Conservation (phyloP, 2,888 invertebrate genomes). For the Catocala nupta region DNA sequence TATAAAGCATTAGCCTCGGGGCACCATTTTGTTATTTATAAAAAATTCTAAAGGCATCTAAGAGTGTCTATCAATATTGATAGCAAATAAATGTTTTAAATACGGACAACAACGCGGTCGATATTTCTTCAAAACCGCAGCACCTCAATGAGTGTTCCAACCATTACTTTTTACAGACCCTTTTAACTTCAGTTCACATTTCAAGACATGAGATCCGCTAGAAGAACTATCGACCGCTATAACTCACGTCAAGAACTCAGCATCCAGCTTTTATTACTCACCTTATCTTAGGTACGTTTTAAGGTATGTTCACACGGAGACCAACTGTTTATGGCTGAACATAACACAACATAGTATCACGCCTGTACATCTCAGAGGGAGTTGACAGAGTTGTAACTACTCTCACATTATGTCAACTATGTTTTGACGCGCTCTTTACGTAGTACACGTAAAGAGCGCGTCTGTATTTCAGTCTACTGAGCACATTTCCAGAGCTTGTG, state of each 20-base stretch:
- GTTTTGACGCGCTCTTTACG: no score
- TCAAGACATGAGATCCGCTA: conserved; percentile 48
- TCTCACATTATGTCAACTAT: no score
- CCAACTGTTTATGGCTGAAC: conserved; percentile 4
- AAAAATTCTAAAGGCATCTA: no score
- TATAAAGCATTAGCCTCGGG: no score
- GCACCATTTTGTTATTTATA: no score
- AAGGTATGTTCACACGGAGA: conserved; percentile 15
- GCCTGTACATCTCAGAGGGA: no score
- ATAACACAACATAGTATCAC: no score
- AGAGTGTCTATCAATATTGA: neutral
- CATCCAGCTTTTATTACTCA: conserved; percentile 52
- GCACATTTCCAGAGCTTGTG: no score
- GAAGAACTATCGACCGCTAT: conserved; percentile 56
- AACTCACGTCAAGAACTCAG: conserved; percentile 50
- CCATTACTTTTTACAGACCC: conserved; percentile 58
- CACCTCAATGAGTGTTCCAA: conserved; percentile 30
- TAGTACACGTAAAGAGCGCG: no score
- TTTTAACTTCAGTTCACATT: conserved; percentile 53
- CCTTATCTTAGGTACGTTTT: conserved; percentile 46
- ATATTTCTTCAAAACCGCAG: neutral
- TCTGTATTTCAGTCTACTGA: no score
- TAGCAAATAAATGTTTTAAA: conserved; percentile 1
- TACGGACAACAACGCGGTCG: neutral
- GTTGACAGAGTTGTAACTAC: no score